Evolutionary conservation across 2,113 vertebrate genomes (phyloP), one percentile per base, ranked within the genome.

Genomic region (Artemisiospiza belli): DNA sequence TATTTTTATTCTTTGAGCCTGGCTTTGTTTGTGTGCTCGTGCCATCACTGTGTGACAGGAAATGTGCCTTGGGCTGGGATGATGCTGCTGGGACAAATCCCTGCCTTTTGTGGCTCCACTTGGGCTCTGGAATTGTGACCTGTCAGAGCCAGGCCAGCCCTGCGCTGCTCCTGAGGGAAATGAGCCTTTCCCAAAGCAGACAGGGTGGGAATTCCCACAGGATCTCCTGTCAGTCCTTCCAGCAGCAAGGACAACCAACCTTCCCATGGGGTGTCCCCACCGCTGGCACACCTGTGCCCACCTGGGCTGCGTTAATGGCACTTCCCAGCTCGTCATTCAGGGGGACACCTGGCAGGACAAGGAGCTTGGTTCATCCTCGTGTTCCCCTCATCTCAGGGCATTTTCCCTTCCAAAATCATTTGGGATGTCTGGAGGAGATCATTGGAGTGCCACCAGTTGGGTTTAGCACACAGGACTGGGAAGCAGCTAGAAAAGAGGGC

Each of bases 301-400:
- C 66, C 91, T 41, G 43, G 61, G 83, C 55, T 52, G 61, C 69
- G 1, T 3, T 2, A 2, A 6, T 6, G 57, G 2, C 37, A 2
- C 18, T 3, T 11, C 46, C 35, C 7, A 57, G 21, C 54, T 12
- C 67, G 72, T 82, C 10, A 17, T 31, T 39, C 63, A 2, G 1
- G 21, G 18, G 20, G 54, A 25, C 30, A 24, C 6, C 67, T 51
- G 76, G 58, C 49, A 39, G 6, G 15, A 25, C 2, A 6, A 61
- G 66, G 55, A 76, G 46, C 1, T n/a, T 4, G 8, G 35, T 55
- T 7, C 22, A 23, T 63, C 25, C 41, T 22, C 5, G 0, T 2
- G 1, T 27, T 58, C 85, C 39, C 24, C 12, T 88, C 43, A 10
- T 33, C 37, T 69, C 54, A 2, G 24, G 69, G 33, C 15, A 0